Base-by-base conservation (phyloP, 2,113 vertebrate species). In the Mugil cephalus region DNA sequence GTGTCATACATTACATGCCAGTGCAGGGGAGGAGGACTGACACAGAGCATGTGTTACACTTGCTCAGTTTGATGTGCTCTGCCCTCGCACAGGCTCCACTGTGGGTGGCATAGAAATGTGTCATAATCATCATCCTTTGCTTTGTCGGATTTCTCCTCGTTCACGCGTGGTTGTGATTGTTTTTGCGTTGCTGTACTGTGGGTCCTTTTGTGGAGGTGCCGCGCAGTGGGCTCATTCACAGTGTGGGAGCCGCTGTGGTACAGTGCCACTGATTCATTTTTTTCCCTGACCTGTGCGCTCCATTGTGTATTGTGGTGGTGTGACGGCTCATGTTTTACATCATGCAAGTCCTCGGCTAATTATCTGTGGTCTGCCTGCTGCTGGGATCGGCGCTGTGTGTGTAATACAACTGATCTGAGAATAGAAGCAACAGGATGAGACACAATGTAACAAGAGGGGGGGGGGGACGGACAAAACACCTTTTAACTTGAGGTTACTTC, bases 41-140 rank as follows among this genome's bases (percentile, higher is more conserved):
- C 88, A 92, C 87, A 89, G 88, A 90, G 90, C 89, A 89, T 92
- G 92, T 92, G 90, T 88, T 93, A 84, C 90, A 87, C 87, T 89
- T 86, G 87, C 87, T 89, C 81, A 85, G 86, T 92, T 89, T 89
- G 86, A 91, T 92, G 88, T 87, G 86, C 85, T 83, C 85, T 90
- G 87, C 90, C 86, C 90, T 90, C 86, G 78, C 89, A 85, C 89
- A 85, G 88, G 88, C 89, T 80, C 88, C 72, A 46, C 87, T 85
- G 92, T 93, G 90, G 92, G 92, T 86, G 90, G 89, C 85, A 84
- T 86, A 87, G 85, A 78, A 88, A 89, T 92, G 89, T 89, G 92
- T 93, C 92, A 93, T 91, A 90, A 88, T 92, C 90, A 87, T 88
- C 88, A 86, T 90, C 77, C 88, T 76, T 77, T 78, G 85, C 86